A percentile compares a stretch with the other conserved stretches of the same genome.
Conservation (phyloP, 2,113 vertebrate genomes). For the Halichoeres trimaculatus region DNA sequence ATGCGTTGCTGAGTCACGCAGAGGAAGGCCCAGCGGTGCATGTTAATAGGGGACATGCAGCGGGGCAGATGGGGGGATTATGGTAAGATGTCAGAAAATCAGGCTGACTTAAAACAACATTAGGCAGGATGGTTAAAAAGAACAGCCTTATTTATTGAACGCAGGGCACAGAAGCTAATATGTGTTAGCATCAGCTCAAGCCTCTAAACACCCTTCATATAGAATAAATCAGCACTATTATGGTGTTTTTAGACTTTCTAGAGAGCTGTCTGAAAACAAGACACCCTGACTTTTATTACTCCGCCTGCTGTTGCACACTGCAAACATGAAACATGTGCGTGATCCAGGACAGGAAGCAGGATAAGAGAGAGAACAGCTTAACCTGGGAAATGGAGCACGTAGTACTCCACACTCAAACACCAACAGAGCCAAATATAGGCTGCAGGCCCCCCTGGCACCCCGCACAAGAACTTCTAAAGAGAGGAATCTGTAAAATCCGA, state of each 20-base stretch:
- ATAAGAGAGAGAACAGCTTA: conserved; percentile 52
- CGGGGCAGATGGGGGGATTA: conserved; percentile 61
- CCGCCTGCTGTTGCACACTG: conserved; percentile 49
- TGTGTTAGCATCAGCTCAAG: neutral
- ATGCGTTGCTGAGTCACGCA: conserved; percentile 71
- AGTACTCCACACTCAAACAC: conserved; percentile 47
- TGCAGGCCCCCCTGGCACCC: conserved; percentile 2
- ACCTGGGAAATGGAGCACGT: conserved; percentile 65
- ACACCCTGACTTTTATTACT: conserved; percentile 23
- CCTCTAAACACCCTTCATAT: neutral
- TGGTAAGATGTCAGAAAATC: conserved; percentile 48
- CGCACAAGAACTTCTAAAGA: conserved; percentile 11
- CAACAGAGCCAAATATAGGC: conserved; percentile 61
- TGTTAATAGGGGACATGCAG: conserved; percentile 60
- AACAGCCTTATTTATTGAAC: conserved; percentile 19
- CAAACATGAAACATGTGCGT: conserved; percentile 25
- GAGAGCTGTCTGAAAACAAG: neutral
- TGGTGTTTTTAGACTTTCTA: too few species aligned
- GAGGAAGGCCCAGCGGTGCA: conserved; percentile 57
- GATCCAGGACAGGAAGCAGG: conserved; percentile 30
- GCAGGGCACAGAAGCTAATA: neutral
- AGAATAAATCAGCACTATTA: neutral
- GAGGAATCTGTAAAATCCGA: conserved; percentile 11
- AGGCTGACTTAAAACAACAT: conserved; percentile 52
- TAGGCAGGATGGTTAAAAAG: conserved; percentile 33